Evolutionary conservation across 2,797 vertebrate genomes (phyloP).

Genomic region (Thripadectes ignobilis): DNA sequence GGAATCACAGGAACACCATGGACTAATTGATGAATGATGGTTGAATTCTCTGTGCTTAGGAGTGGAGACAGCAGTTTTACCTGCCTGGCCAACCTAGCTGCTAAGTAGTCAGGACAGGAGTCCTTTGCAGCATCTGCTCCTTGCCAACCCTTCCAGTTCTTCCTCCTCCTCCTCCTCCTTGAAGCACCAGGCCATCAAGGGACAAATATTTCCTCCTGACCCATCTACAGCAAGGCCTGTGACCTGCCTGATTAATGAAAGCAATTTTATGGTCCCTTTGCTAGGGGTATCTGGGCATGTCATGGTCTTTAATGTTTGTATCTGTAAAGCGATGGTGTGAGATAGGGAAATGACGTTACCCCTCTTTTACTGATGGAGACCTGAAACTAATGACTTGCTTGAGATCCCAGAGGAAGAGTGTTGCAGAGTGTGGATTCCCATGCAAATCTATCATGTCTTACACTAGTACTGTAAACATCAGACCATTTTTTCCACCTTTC

Average conservation of each 20-base stretch:
- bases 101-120: neutral
- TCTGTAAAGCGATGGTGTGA: neutral
- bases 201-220: neutral
- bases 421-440: neutral
- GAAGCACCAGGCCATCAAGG: accelerated
- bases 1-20: neutral
- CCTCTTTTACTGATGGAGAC: neutral
- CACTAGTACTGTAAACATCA: neutral
- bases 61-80: neutral
- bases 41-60: neutral
- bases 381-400: conserved; percentile 41
- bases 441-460: conserved; percentile 19
- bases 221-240: neutral
- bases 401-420: conserved; percentile 43
- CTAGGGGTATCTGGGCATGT: neutral
- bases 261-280: neutral
- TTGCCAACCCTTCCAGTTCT: neutral
- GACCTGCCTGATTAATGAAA: neutral
- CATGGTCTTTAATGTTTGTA: neutral
- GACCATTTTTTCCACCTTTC: conserved; percentile 20
- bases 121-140: neutral
- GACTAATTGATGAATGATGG: neutral
- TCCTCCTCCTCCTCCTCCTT: neutral
- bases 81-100: neutral
- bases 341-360: conserved; percentile 41